phyloP scores from a whole-genome alignment of 1,140 invertebrate genomes.

The Formica selysi region DNA sequence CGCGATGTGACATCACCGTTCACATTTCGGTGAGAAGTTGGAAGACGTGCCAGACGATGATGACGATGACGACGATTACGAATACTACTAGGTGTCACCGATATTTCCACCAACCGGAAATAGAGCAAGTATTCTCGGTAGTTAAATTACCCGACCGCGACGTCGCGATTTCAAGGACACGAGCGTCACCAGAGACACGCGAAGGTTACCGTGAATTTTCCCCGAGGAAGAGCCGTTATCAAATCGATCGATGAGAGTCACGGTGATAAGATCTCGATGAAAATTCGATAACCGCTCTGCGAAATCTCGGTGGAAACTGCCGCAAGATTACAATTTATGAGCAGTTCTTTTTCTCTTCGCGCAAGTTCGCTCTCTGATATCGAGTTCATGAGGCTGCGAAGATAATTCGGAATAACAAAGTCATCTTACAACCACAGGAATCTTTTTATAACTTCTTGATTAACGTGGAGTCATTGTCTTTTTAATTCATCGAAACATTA shows the following conservation, averaged over 20 bases:
- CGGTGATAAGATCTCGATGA: conserved; percentile 14
- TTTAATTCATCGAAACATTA: too few species aligned
- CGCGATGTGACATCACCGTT: conserved; percentile 65
- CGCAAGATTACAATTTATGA: background rate
- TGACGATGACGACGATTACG: conserved; percentile 26
- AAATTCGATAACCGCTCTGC: background rate
- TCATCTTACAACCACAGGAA: background rate
- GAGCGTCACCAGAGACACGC: background rate
- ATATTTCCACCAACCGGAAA: conserved; percentile 60
- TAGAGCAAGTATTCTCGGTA: conserved; percentile 58
- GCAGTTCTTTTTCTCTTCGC: background rate
- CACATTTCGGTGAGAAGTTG: conserved; percentile 56
- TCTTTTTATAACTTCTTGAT: too few species aligned
- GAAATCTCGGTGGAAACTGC: background rate
- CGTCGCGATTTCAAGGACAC: conserved; percentile 57
- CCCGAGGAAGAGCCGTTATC: background rate
- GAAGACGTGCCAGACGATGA: conserved; percentile 52
- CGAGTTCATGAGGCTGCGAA: background rate
- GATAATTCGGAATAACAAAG: background rate
- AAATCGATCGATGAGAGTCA: background rate
- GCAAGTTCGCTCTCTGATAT: background rate
- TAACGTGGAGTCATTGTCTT: too few species aligned
- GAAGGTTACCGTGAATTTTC: background rate
- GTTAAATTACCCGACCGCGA: conserved; percentile 47
- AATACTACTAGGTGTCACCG: conserved; percentile 57